A percentile compares a stretch with the other conserved stretches of the same genome.
Evolutionary conservation across 2,797 vertebrate genomes (phyloP).

Genomic region (Enteromius trimaculatus): DNA sequence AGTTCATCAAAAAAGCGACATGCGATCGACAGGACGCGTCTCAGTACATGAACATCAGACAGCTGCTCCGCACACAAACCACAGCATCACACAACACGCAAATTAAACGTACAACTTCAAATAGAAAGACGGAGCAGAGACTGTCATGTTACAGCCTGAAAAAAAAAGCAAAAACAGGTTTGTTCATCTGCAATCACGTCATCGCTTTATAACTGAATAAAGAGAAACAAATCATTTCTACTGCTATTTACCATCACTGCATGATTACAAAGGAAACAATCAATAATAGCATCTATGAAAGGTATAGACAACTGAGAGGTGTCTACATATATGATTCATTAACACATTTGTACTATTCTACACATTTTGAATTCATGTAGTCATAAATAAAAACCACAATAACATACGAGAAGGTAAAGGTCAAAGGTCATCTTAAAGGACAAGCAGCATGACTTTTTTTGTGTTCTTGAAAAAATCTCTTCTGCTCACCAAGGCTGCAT

Average conservation of each 20-base stretch:
- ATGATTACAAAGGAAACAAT: background rate
- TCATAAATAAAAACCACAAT: background rate
- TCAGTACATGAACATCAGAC: constrained; percentile 16
- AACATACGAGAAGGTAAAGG: background rate
- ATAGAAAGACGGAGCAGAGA: background rate
- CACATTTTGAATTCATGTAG: background rate
- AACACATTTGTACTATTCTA: background rate
- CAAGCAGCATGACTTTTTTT: background rate
- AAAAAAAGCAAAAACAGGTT: background rate
- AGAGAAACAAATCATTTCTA: background rate
- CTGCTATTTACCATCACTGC: too few species aligned
- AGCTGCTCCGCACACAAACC: constrained; percentile 3
- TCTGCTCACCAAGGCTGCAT: background rate
- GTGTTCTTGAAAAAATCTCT: background rate
- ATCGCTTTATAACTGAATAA: too few species aligned
- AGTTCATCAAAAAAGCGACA: constrained; percentile 30
- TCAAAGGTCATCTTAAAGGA: background rate
- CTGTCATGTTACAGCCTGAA: background rate
- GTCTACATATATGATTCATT: background rate
- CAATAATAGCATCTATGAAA: background rate
- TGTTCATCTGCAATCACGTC: background rate
- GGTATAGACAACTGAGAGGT: background rate
- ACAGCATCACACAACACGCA: background rate
- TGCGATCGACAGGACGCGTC: constrained; percentile 23
- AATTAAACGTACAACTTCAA: background rate